These are phyloP conservation scores for Glaucidium brasilianum DNA, from an alignment of 2,113 vertebrate species.

Conservation along the genomic window DNA sequence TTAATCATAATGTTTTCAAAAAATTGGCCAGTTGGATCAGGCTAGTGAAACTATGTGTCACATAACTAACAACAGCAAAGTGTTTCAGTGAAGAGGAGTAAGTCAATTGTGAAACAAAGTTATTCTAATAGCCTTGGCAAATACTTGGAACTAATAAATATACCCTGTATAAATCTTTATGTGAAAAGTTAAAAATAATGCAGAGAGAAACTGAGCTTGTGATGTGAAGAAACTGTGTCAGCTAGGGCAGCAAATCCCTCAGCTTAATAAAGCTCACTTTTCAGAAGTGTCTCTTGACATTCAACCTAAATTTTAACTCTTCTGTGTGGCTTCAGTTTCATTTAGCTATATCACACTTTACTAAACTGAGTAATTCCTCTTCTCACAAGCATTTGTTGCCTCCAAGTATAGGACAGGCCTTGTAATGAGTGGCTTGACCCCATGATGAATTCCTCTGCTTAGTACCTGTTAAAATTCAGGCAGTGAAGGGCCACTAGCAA, in stretches of 20 bases:
- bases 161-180: neutral
- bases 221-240: neutral
- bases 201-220: neutral
- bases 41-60: neutral
- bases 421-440: neutral
- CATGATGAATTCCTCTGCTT: neutral
- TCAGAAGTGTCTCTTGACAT: neutral
- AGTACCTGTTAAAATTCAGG: neutral
- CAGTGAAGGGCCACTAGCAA: neutral
- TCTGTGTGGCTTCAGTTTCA: neutral
- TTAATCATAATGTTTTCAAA: neutral
- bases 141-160: neutral
- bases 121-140: neutral
- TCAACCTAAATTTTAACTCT: neutral
- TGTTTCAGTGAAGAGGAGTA: neutral
- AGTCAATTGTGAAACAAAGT: neutral
- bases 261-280: neutral
- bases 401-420: neutral
- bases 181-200: neutral
- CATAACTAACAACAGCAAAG: neutral
- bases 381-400: neutral
- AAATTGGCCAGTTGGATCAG: neutral
- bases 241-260: neutral
- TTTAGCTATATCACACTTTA: neutral
- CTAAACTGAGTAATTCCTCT: neutral